phyloP scores from a whole-genome alignment of 2,113 vertebrate species.

The Saimiri boliviensis region DNA sequence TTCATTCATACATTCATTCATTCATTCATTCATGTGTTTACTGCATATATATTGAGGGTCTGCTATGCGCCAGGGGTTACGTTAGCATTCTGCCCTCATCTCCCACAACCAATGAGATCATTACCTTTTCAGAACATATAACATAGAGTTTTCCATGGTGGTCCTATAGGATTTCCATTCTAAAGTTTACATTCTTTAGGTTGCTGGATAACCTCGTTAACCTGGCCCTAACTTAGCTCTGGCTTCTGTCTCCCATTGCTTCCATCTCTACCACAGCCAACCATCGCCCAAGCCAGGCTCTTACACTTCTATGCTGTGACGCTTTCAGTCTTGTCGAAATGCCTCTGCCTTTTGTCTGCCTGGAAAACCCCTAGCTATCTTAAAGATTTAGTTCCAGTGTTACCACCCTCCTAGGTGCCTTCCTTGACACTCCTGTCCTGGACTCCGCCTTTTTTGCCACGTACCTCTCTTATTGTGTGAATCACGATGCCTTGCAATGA shows the following conservation, averaged over 20 bases:
- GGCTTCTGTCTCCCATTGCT: background rate
- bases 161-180: background rate
- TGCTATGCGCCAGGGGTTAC: background rate
- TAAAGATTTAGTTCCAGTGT: background rate
- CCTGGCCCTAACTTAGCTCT: background rate
- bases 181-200: background rate
- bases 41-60: background rate
- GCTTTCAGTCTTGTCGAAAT: background rate
- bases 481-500: background rate
- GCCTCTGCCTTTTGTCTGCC: background rate
- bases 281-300: background rate
- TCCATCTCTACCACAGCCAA: background rate
- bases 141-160: background rate
- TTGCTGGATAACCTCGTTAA: background rate
- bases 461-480: background rate
- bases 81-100: background rate
- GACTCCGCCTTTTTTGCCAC: background rate
- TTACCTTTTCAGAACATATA: background rate
- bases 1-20: background rate
- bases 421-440: background rate
- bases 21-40: background rate
- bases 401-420: background rate
- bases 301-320: background rate
- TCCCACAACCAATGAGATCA: background rate
- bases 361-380: background rate